Conservation (phyloP, 2,113 vertebrate species). For the Terrapene triunguis region DNA sequence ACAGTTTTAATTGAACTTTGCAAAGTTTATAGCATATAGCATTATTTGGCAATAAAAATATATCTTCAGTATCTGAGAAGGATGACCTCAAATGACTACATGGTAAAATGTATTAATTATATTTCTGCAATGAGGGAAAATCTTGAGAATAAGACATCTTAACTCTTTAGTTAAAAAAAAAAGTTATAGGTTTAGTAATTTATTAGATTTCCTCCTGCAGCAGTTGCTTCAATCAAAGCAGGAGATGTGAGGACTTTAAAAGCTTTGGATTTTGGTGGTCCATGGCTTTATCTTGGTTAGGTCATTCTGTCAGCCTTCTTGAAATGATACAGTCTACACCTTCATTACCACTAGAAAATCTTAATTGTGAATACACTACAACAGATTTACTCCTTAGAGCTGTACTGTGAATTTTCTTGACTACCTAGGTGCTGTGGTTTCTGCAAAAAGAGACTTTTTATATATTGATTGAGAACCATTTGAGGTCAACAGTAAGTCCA, state of each 20-base stretch:
- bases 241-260: background rate
- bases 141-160: background rate
- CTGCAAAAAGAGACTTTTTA: background rate
- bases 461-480: background rate
- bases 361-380: background rate
- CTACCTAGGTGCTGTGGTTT: background rate
- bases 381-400: background rate
- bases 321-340: background rate
- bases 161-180: background rate
- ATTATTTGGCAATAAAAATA: background rate
- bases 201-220: background rate
- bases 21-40: background rate
- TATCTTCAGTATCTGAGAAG: background rate
- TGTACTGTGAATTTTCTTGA: background rate
- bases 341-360: background rate
- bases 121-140: background rate
- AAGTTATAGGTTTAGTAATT: background rate
- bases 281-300: background rate
- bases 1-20: background rate
- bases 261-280: background rate
- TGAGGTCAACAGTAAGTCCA: background rate
- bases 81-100: background rate
- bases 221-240: background rate
- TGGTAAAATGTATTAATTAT: background rate
- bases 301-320: background rate